These are phyloP conservation scores for Semaprochilodus insignis DNA, from an alignment of 2,797 vertebrate genomes.

Conservation along the genomic window DNA sequence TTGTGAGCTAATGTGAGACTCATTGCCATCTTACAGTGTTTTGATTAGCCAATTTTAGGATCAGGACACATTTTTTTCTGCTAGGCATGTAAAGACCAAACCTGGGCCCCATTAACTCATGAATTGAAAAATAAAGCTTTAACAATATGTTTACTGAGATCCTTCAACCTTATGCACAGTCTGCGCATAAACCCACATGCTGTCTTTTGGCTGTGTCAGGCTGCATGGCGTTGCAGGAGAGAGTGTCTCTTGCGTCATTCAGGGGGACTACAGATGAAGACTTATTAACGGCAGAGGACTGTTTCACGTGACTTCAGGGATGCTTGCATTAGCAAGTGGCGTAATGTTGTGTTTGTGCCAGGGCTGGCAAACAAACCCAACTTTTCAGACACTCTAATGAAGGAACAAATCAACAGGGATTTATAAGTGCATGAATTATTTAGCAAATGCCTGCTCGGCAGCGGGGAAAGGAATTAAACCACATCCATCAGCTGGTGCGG, in stretches of 20 bases:
- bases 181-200: constrained; percentile 37
- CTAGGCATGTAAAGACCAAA: background rate
- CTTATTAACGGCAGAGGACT: background rate
- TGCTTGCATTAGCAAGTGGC: background rate
- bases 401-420: constrained; percentile 61
- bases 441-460: constrained; percentile 38
- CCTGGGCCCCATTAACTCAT: constrained; percentile 20
- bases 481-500: constrained; percentile 30
- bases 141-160: constrained; percentile 11
- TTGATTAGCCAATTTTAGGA: background rate
- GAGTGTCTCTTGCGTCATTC: constrained; percentile 43
- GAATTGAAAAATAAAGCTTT: constrained; percentile 12
- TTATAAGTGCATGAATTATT: constrained; percentile 63
- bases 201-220: constrained; percentile 14
- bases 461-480: constrained; percentile 30
- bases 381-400: constrained; percentile 61
- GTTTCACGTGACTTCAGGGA: background rate
- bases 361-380: constrained; percentile 55
- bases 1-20: background rate
- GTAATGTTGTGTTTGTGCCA: constrained; percentile 18
- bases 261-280: constrained; percentile 23
- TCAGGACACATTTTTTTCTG: background rate
- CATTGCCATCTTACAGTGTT: background rate
- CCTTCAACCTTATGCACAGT: constrained; percentile 7
- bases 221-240: background rate